Evolutionary conservation across 2,888 invertebrate species (phyloP).

Genomic region (Herminia tarsipennalis): DNA sequence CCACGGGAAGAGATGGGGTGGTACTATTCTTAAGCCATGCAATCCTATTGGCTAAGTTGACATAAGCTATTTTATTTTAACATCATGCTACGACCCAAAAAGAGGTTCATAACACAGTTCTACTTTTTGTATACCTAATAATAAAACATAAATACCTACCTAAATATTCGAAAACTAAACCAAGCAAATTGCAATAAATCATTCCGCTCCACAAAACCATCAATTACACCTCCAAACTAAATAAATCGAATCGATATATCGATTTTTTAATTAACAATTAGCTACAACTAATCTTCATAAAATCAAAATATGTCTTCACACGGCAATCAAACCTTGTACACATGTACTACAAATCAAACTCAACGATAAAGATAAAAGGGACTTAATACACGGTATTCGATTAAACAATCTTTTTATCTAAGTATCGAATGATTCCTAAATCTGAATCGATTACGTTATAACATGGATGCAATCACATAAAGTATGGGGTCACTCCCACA

Average conservation of each 20-base stretch:
- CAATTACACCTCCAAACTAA: constrained; percentile 7
- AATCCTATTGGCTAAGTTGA: no score
- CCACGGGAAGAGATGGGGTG: not conserved
- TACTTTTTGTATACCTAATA: no score
- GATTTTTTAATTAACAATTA: constrained; percentile 14
- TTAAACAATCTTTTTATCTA: constrained; percentile 37
- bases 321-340: constrained; percentile 22
- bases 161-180: not conserved
- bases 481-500: constrained; percentile 43
- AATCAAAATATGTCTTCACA: constrained; percentile 12
- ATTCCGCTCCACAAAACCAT: not conserved
- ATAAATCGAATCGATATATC: constrained; percentile 8
- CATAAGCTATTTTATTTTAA: no score
- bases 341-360: constrained; percentile 26
- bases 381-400: constrained; percentile 36
- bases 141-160: not conserved
- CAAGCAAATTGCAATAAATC: not conserved
- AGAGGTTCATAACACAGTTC: no score
- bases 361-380: constrained; percentile 25
- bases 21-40: no score
- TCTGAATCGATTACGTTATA: constrained; percentile 49
- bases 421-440: constrained; percentile 42
- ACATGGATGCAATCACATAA: constrained; percentile 47
- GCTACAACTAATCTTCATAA: constrained; percentile 8
- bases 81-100: no score